Base-by-base conservation (phyloP, 2,888 invertebrate species). In the Drosophila paucipuncta region DNA sequence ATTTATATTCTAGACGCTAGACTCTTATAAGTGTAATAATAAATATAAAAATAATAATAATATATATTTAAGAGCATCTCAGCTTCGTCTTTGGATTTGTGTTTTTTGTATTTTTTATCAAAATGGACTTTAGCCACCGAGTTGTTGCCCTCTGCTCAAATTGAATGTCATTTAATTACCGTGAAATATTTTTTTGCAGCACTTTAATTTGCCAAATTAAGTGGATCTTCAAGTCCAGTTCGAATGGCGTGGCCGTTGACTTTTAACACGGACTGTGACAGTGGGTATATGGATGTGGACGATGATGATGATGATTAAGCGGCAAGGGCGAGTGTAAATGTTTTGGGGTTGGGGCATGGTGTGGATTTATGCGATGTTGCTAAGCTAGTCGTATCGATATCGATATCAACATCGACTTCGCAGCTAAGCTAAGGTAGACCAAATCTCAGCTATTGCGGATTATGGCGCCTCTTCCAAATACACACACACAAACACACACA, bases 391-490 rank as follows among this genome's bases (percentile, higher is more conserved):
- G 47, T 37, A 63, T 54, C 54, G 53, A 62, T 41, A 66, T 52
- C 59, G 73, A 65, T 68, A 65, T 66, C 76, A 67, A 71, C 76
- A 76, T 39, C 80, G 35, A 43, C 52, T 55, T 28, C 25, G 22
- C 37, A 50, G 57, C 64, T 61, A 68, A 68, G 62, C 70, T 63
- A 53, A 43, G 68, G 62, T 71, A 68, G 60, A 73, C 68, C 65
- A 74, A 85, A 85, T 85, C 90, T 90, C 90, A 59, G 85, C 85
- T 90, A 78, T 82, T 82, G 89, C 60, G 90, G 85, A 85, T 85
- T 85, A 85, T 68, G 73, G 53, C 66, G 75, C 67, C 65, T 62
- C 58, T 57, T 60, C 58, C 55, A 30, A 31, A 10, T 65, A 30
- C n/a, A 55, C 43, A 31, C 28, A 63, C 57, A 58, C 52, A 63